Evolutionary conservation across 2,888 invertebrate genomes (phyloP).

Genomic region (Agonum fuliginosum): DNA sequence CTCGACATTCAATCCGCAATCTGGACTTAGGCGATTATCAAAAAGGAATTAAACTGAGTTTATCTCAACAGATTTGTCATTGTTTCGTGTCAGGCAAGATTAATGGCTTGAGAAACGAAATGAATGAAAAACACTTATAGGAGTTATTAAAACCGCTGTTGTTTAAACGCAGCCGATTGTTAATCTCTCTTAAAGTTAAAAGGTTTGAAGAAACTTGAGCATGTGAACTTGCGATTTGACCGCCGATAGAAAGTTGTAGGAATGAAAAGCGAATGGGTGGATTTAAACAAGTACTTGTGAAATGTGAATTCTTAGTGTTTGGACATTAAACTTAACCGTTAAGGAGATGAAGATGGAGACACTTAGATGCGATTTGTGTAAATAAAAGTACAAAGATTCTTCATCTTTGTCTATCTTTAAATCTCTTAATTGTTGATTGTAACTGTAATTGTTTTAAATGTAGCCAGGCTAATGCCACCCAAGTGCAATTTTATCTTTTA

Average conservation of each 20-base stretch:
- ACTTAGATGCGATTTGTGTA: neutral
- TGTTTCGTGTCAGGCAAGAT: constrained; percentile 16
- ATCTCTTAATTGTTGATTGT: neutral
- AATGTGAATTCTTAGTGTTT: constrained; percentile 26
- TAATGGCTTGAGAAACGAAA: neutral
- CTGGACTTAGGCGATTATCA: constrained; percentile 13
- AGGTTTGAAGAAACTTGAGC: neutral
- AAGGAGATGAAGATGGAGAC: neutral
- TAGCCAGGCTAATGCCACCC: neutral
- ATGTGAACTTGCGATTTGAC: constrained; percentile 6
- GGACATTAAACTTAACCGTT: constrained; percentile 30
- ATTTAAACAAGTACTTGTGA: constrained; percentile 14
- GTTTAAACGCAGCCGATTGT: neutral
- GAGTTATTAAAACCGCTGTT: neutral
- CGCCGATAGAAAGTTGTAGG: constrained; percentile 19
- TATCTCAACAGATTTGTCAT: constrained; percentile 37
- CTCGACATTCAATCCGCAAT: neutral
- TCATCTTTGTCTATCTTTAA: neutral
- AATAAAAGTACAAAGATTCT: neutral
- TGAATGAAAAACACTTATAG: constrained; percentile 30
- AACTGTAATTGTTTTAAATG: neutral
- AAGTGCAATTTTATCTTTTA: neutral
- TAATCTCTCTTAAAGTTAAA: constrained; percentile 1
- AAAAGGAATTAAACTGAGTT: neutral
- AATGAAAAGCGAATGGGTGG: constrained; percentile 15